Conservation (phyloP, 2,888 invertebrate genomes). For the Hermaeophaga mercurialis region DNA sequence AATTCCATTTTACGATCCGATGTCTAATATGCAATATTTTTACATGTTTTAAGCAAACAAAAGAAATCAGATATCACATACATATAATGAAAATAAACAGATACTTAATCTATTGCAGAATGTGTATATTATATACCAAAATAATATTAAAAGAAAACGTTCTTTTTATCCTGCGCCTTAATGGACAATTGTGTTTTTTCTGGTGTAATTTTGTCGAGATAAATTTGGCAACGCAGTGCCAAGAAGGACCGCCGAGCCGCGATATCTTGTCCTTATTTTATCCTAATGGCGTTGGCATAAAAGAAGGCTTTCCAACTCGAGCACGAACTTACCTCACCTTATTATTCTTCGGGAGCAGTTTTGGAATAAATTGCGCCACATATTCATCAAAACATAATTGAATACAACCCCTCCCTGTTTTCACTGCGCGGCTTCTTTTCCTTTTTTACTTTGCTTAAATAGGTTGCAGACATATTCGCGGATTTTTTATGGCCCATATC, state of each 20-base stretch:
- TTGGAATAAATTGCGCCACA: slow-evolving; percentile 30
- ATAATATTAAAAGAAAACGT: too few species aligned
- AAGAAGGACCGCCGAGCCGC: neutral
- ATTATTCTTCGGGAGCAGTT: slow-evolving; percentile 30
- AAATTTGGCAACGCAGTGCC: neutral
- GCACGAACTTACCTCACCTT: slow-evolving; percentile 31
- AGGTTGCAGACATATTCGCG: slow-evolving; percentile 9
- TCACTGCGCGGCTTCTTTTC: neutral
- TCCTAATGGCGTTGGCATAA: slow-evolving; percentile 26
- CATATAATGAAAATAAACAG: too few species aligned
- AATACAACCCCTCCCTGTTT: slow-evolving; percentile 25
- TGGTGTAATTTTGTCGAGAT: neutral
- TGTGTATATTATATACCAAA: too few species aligned
- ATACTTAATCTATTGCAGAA: too few species aligned
- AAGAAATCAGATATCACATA: too few species aligned
- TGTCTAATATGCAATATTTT: too few species aligned
- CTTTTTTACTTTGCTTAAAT: slow-evolving; percentile 1
- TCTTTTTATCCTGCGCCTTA: too few species aligned
- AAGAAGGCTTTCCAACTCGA: slow-evolving; percentile 34
- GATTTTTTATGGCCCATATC: slow-evolving; percentile 8
- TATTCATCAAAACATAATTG: slow-evolving; percentile 35
- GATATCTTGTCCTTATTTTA: slow-evolving; percentile 29
- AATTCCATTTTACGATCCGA: too few species aligned
- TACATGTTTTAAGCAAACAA: too few species aligned
- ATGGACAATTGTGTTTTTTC: too few species aligned